Base-by-base conservation (phyloP, 2,888 invertebrate genomes). In the Teleiodes luculella region DNA sequence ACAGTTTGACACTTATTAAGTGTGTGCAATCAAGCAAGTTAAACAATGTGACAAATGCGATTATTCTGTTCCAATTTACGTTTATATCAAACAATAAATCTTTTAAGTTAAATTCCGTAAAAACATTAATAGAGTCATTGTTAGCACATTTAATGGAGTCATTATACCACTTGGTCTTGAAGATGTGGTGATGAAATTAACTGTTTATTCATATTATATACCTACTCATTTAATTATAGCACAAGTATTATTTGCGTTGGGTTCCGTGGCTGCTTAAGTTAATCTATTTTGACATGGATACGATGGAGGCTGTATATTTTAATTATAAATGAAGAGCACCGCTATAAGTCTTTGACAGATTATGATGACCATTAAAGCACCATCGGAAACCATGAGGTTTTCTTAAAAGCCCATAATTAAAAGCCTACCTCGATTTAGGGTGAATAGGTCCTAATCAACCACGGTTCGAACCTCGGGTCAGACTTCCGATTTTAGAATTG, bases 161-260 rank as follows among this genome's bases (percentile, higher is more conserved):
- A 5, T 43, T 43, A 43, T 24, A 28, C 24, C 43, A 28, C n/a
- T 24, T 43, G 43, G 24, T 43, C 43, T 43, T 43, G 43, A 43
- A 43, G 20, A 43, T 13, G 43, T 43, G 43, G 43, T 43, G 43
- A 43, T 43, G 43, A 43, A 43, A 43, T 39, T 43, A 43, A 24
- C n/a, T 43, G n/a, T 39, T 18, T 10, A 18, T 39, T 39, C 18
- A 39, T 36, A 14, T 10, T 20, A 14, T n/a, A 3, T 24, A 24
- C 6, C 3, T 24, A 24, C 24, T 24, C 6, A 24, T 43, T 43
- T 43, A 24, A 43, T 43, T 43, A 28, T 28, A 43, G 11, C 3
- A 10, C 33, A 33, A 33, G 24, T 24, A n/a, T 43, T 24, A 11
- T 43, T 43, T 43, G 20, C n/a, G n/a, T n/a, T 7, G 16, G 39